Evolutionary conservation across 2,888 invertebrate species (phyloP), one percentile per base, ranked within the genome.

Genomic region (Papilio elwesi): DNA sequence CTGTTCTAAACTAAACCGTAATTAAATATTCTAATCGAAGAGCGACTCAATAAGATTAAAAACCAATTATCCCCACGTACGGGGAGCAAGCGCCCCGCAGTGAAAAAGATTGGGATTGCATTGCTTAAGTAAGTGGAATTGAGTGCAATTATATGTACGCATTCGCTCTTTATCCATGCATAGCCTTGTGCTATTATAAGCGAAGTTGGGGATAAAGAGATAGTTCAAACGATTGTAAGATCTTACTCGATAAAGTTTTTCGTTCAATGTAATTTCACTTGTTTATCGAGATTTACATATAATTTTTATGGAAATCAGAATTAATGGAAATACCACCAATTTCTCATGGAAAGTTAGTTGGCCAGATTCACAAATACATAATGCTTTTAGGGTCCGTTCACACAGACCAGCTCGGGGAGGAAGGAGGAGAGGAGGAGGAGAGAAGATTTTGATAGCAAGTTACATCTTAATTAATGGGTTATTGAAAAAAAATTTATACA

Each of bases 11-110:
- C 70, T 75, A 74, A 75, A 71, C 53, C 73, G 64, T 77, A 76
- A 79, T 77, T 78, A 76, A 80, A 82, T 81, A 79, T 79, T 78
- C 77, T 80, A 80, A 81, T 80, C 77, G 80, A 79, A 69, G 53
- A 67, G 75, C 74, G 78, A 65, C 77, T 78, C 76, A 76, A 80
- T 78, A 72, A 77, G 81, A 82, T 82, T 82, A 80, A 81, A 81
- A 81, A 81, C 75, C 81, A 78, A 82, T 82, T 82, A 81, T 80
- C 75, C 75, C 72, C 64, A 70, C 74, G 63, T 70, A 74, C 70
- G 68, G 73, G 76, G 73, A 70, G 59, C 67, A 68, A 73, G 74
- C 74, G 62, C 75, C 76, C 76, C 62, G 70, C 73, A 57, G 69
- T 71, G 75, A 68, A 48, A 75, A 65, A 75, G 74, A 75, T 72